phyloP scores from a whole-genome alignment of 2,113 vertebrate species.

The Laterallus jamaicensis region DNA sequence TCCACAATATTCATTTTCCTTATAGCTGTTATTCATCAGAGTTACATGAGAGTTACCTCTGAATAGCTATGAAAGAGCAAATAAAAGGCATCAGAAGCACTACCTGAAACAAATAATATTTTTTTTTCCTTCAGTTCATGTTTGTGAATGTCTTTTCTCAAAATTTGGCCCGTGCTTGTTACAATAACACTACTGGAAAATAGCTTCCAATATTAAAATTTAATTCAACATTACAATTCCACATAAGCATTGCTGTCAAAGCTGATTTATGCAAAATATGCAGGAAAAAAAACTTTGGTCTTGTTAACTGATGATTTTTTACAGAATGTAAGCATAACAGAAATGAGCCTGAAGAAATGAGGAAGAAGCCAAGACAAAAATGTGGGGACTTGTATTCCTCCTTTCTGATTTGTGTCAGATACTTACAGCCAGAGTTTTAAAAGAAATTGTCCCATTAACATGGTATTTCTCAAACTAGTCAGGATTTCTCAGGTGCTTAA shows the following conservation, averaged over 20 bases:
- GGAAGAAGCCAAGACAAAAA: background rate
- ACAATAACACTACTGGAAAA: background rate
- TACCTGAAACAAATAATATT: background rate
- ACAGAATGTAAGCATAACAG: background rate
- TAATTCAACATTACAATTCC: background rate
- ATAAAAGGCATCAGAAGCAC: background rate
- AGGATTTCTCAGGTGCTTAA: background rate
- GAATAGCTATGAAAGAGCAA: background rate
- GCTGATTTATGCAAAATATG: background rate
- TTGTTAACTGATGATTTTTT: background rate
- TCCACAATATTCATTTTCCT: background rate
- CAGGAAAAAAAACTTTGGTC: background rate
- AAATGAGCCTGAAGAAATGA: background rate
- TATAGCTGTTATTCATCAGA: background rate
- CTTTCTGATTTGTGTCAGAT: background rate
- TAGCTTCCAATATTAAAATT: constrained; percentile 2
- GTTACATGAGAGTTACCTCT: background rate
- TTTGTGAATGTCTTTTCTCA: background rate
- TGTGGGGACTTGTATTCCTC: background rate
- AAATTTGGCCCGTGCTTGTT: background rate
- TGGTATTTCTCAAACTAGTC: background rate
- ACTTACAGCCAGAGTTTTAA: background rate
- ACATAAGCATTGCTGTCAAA: background rate
- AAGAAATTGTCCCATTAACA: background rate
- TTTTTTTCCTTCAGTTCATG: background rate